Conservation (phyloP, 2,797 vertebrate genomes). For the Lepidocolaptes lacrymiger region DNA sequence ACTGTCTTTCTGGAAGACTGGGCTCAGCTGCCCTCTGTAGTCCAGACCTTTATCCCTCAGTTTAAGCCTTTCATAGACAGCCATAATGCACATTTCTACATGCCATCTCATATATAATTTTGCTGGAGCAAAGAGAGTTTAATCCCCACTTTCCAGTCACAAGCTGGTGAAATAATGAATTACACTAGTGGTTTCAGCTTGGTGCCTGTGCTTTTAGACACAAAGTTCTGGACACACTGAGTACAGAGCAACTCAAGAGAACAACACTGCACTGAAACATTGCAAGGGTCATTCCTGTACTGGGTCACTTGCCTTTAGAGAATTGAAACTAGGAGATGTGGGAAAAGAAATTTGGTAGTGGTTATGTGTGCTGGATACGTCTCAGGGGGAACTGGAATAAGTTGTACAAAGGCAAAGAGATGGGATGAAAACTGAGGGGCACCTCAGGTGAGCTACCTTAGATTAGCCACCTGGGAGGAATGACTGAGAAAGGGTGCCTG, state of each 20-base stretch:
- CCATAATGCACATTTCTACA: neutral
- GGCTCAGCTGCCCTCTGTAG: neutral
- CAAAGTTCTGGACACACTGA: neutral
- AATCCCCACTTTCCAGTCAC: neutral
- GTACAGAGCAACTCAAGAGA: neutral
- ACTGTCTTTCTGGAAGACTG: neutral
- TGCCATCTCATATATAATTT: neutral
- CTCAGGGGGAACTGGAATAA: neutral
- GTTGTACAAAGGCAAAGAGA: neutral
- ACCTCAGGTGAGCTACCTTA: neutral
- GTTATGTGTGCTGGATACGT: neutral
- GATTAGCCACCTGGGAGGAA: neutral
- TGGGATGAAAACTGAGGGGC: neutral
- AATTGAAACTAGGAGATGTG: neutral
- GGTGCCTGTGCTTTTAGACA: neutral
- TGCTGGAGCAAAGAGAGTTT: neutral
- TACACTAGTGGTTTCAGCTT: neutral
- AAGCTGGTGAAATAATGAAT: neutral
- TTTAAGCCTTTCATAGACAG: neutral
- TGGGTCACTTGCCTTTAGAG: neutral
- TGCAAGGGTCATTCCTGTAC: fast-evolving
- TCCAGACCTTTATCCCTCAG: neutral
- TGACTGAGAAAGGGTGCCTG: neutral
- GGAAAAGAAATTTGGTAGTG: neutral
- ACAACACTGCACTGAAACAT: neutral